Evolutionary conservation across 92 coral and sea anemone genomes (phyloP), one percentile per base, ranked within the genome.

Genomic region (Bergia sp.): DNA sequence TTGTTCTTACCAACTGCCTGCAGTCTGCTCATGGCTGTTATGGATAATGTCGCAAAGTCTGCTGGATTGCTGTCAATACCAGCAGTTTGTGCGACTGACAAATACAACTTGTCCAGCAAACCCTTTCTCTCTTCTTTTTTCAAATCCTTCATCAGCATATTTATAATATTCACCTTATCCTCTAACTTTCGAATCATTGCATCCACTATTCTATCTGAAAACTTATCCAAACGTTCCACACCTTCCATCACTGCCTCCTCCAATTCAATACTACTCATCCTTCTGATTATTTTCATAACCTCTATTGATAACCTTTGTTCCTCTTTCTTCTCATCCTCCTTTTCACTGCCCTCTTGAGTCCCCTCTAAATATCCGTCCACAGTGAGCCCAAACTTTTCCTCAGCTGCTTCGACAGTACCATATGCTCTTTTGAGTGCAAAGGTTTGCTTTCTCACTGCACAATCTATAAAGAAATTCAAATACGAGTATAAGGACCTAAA

Each of bases 61-160:
- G 81, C 88, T 15, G 89, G 92, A 12, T 90, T 92, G n/a, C 90
- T 69, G 21, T 84, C 44, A 49, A 92, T 89, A 2, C 94, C 92
- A 2, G 69, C 23, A 16, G 69, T 61, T 3, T 61, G 69, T 16
- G 69, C 69, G 0, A 61, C 69, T 61, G 69, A 61, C 76, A 10
- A 36, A 72, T 72, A 72, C 41, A 29, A 72, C 7, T 38, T 72
- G 76, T 72, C 41, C 42, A 72, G 42, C 76, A 72, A 20, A 10
- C 38, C 76, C 16, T 72, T 37, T 21, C 41, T 69, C 38, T 72
- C 76, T 72, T 36, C 18, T 72, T 72, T 36, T 37, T 37, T 36
- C 76, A 72, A 37, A 29, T 29, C n/a, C 76, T 61, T 20, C 69
- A 61, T 61, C 21, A 61, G 69, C 69, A 18, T 61, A 16, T 61